Evolutionary conservation across 1,140 invertebrate species (phyloP).

Genomic region (Harlomillsia oculata): DNA sequence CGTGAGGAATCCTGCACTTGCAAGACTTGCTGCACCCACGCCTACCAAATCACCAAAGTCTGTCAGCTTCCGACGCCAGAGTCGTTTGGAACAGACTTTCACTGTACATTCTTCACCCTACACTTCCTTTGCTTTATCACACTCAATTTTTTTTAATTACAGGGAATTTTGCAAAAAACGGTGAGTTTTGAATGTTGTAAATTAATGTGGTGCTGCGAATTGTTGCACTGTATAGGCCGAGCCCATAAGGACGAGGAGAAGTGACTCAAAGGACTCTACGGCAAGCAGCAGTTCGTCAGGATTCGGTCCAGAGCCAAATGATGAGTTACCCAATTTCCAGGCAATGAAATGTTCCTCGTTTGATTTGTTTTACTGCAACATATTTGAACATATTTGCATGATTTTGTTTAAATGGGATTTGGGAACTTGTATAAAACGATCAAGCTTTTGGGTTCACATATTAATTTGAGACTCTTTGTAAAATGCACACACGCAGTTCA

Average conservation of each 20-base stretch:
- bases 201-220: no score
- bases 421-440: neutral
- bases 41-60: slow-evolving; percentile 32
- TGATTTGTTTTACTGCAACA: neutral
- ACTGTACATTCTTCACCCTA: no score
- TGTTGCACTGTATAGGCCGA: no score
- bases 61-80: slow-evolving; percentile 34
- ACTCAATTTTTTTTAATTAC: neutral
- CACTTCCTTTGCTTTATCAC: neutral
- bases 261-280: slow-evolving; percentile 25
- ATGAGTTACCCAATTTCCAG: slow-evolving; percentile 28
- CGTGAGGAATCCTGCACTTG: slow-evolving; percentile 30
- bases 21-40: slow-evolving; percentile 19
- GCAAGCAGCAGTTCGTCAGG: slow-evolving; percentile 21
- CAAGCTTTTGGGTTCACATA: neutral
- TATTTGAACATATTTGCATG: neutral
- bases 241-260: slow-evolving; percentile 21
- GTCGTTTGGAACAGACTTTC: slow-evolving; percentile 26
- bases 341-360: slow-evolving; percentile 12
- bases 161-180: neutral
- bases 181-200: neutral
- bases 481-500: no score
- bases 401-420: no score
- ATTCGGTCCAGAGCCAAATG: slow-evolving; percentile 12
- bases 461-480: neutral